Evolutionary conservation across 2,888 invertebrate genomes (phyloP).

Genomic region (Tridacna gigas): DNA sequence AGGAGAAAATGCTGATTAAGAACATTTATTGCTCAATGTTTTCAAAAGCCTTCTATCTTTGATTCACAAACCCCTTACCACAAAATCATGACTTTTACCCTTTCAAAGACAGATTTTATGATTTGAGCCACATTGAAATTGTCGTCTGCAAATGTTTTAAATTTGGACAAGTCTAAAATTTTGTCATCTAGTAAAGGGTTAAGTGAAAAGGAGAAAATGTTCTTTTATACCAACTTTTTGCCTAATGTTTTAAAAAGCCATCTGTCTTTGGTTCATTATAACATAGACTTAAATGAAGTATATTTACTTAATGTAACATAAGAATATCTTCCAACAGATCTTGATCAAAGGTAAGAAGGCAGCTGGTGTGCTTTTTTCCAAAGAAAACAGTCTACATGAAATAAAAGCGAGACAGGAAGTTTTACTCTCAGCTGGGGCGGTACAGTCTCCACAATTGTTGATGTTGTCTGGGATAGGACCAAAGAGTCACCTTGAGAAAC

Average conservation of each 20-base stretch:
- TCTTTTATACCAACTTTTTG: not conserved
- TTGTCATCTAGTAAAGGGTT: no score
- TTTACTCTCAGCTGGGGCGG: not conserved
- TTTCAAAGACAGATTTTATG: no score
- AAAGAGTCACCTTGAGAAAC: not conserved
- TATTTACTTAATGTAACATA: not conserved
- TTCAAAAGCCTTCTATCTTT: no score
- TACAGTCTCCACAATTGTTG: constrained; percentile 6
- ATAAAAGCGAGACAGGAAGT: constrained; percentile 2
- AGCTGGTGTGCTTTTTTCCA: not conserved
- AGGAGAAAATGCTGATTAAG: no score
- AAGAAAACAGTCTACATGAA: not conserved
- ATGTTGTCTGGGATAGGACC: constrained; percentile 7
- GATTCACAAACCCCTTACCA: no score
- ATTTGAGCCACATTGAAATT: no score
- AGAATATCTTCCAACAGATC: not conserved
- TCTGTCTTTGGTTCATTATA: not conserved
- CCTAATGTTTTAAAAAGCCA: no score
- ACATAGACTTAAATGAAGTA: not conserved
- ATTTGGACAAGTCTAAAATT: no score
- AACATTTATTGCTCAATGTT: no score
- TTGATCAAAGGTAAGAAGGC: constrained; percentile 4
- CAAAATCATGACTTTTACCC: no score
- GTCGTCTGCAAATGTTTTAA: no score
- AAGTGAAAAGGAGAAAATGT: not conserved